Conservation (phyloP, 2,888 invertebrate genomes). For the Beris morrisii region DNA sequence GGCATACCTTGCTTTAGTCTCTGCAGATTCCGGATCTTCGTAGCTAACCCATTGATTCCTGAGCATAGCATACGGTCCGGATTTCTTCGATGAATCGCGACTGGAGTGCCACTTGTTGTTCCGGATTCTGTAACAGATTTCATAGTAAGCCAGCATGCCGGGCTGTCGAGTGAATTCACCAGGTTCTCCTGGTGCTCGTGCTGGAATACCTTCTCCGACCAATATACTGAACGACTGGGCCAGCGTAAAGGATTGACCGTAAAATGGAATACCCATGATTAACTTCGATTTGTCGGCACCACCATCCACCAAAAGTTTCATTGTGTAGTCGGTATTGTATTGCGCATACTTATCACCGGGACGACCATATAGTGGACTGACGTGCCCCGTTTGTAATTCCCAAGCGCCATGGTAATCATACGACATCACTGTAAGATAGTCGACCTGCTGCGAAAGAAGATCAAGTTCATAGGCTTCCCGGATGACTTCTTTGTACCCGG, state of each 20-base stretch:
- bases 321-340: conserved; percentile 80
- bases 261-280: conserved; percentile 79
- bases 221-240: conserved; percentile 51
- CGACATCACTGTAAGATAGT: conserved; percentile 83
- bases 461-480: conserved; percentile 81
- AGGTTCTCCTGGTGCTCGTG: conserved; percentile 74
- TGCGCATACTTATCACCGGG: conserved; percentile 70
- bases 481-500: conserved; percentile 90
- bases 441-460: conserved; percentile 67
- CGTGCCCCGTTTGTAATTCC: conserved; percentile 78
- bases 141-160: conserved; percentile 86
- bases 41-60: conserved; percentile 89
- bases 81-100: conserved; percentile 63
- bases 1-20: conserved; percentile 76
- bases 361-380: conserved; percentile 72
- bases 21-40: conserved; percentile 78
- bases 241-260: conserved; percentile 82
- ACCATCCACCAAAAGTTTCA: conserved; percentile 71
- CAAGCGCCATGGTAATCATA: conserved; percentile 91
- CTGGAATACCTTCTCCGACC: conserved; percentile 63
- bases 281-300: conserved; percentile 80
- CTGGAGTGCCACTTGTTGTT: conserved; percentile 69
- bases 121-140: conserved; percentile 74
- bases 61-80: conserved; percentile 72
- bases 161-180: conserved; percentile 84